Conservation (phyloP, 2,113 vertebrate genomes). For the Petrocephalus zakoni region DNA sequence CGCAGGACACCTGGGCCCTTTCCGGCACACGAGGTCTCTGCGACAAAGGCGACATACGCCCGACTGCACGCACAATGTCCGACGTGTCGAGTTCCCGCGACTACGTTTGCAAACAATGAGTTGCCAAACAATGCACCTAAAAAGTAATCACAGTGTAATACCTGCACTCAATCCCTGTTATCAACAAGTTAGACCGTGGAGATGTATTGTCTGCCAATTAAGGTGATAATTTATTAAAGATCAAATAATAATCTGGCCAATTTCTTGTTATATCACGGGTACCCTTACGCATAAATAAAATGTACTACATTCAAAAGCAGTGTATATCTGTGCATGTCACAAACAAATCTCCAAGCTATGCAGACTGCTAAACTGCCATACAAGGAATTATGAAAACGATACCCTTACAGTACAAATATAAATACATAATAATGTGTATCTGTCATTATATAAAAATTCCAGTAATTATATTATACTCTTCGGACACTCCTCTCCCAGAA, state of each 20-base stretch:
- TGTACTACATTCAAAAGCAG: neutral
- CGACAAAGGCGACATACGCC: neutral
- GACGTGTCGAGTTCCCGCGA: neutral
- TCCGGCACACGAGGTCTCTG: neutral
- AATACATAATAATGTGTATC: neutral
- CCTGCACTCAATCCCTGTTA: neutral
- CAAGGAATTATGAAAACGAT: neutral
- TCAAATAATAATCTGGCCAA: neutral
- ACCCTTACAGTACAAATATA: neutral
- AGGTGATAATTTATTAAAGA: neutral
- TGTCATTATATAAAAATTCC: neutral
- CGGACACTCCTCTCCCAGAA: neutral
- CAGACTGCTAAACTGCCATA: neutral
- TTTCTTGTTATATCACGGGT: neutral
- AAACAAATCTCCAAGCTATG: neutral
- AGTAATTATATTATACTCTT: neutral
- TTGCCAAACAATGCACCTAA: neutral
- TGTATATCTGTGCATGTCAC: neutral
- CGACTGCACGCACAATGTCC: neutral
- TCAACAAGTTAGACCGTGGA: neutral
- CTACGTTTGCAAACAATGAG: slow-evolving; percentile 2
- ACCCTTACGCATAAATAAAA: neutral
- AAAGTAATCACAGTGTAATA: neutral
- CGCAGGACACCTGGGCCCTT: neutral
- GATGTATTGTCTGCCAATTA: neutral